Conservation (phyloP, 2,888 invertebrate species). For the Acrocera orbiculus region DNA sequence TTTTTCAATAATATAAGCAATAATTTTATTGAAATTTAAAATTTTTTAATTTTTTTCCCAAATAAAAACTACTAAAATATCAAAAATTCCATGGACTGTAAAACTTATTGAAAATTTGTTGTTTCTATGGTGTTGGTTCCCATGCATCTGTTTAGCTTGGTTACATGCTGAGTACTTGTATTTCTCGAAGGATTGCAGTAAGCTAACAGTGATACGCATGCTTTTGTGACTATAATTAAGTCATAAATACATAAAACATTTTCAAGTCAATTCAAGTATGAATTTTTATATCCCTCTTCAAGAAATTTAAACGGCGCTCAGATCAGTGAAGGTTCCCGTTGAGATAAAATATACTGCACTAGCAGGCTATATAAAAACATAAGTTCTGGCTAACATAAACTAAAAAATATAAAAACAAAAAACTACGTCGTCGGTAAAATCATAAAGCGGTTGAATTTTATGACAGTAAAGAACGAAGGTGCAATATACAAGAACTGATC, state of each 20-base stretch:
- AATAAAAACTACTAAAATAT: too few species aligned
- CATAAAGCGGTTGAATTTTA: constrained; percentile 4
- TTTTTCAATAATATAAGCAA: too few species aligned
- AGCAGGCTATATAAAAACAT: neutral
- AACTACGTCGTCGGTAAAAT: constrained; percentile 2
- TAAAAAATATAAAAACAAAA: neutral
- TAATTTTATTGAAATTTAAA: too few species aligned
- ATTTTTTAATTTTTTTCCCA: too few species aligned
- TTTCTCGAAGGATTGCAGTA: too few species aligned
- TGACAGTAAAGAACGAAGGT: constrained; percentile 1
- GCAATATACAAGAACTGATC: constrained; percentile 5
- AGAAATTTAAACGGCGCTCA: constrained; percentile 5
- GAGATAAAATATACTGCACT: neutral
- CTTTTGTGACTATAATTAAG: constrained; percentile 10
- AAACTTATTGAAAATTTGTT: too few species aligned
- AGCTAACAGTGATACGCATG: too few species aligned
- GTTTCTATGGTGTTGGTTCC: too few species aligned
- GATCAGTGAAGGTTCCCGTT: neutral
- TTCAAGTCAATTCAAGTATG: constrained; percentile 15
- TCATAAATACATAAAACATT: constrained; percentile 11
- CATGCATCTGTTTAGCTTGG: too few species aligned
- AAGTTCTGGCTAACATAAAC: constrained; percentile 1
- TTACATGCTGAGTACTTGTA: too few species aligned
- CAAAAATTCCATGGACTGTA: too few species aligned
- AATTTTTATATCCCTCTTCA: too few species aligned